Evolutionary conservation across 2,888 invertebrate species (phyloP).

Genomic region (Volucella inanis): DNA sequence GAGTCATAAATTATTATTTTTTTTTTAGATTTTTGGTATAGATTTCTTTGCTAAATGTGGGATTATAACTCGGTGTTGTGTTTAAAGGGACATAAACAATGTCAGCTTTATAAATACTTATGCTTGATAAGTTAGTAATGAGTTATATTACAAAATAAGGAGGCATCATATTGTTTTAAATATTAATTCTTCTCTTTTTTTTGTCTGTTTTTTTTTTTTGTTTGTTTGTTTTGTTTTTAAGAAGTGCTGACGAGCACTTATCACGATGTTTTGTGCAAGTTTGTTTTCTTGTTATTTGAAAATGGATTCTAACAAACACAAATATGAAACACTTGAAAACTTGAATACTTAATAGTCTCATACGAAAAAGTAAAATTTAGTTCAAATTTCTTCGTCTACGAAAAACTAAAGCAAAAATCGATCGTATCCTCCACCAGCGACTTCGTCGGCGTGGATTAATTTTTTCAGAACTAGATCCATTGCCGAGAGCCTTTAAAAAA

Average conservation of each 20-base stretch:
- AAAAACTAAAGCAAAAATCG: constrained; percentile 92
- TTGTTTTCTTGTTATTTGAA: constrained; percentile 21
- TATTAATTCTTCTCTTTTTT: constrained; percentile 11
- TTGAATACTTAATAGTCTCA: constrained; percentile 39
- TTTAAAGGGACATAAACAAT: constrained; percentile 43
- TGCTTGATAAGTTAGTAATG: constrained; percentile 18
- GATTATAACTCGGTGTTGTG: constrained; percentile 51
- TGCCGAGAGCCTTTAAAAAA: constrained; percentile 83
- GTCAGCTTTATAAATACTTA: constrained; percentile 28
- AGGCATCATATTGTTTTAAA: constrained; percentile 39
- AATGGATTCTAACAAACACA: constrained; percentile 26
- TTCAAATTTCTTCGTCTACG: constrained; percentile 82
- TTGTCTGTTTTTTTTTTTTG: constrained; percentile 15
- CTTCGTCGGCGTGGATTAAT: constrained; percentile 86
- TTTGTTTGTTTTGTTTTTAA: constrained; percentile 18
- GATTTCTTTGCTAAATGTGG: constrained; percentile 68
- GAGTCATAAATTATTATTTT: constrained; percentile 63
- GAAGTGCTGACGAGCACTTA: constrained; percentile 33
- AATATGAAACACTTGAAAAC: constrained; percentile 42
- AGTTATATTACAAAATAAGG: constrained; percentile 35
- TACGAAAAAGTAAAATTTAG: constrained; percentile 74
- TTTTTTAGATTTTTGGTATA: constrained; percentile 70
- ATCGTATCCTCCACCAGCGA: constrained; percentile 92
- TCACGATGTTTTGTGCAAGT: constrained; percentile 14
- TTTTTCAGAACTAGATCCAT: constrained; percentile 84